Evolutionary conservation across 2,113 vertebrate genomes (phyloP), one percentile per base, ranked within the genome.

Genomic region (Gallinago media): DNA sequence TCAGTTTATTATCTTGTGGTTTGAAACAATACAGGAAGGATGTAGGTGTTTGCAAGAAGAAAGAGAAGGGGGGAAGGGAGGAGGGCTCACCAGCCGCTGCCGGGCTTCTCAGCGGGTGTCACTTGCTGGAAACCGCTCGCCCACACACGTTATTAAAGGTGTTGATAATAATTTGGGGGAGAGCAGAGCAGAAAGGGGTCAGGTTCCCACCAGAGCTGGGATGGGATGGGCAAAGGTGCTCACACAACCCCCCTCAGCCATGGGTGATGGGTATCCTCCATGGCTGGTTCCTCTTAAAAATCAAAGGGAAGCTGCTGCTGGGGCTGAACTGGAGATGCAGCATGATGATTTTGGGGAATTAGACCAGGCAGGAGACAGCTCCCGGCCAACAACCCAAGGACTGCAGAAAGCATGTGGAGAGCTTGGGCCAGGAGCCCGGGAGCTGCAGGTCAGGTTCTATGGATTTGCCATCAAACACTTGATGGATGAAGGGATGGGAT

Each of bases 21-120:
- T 96, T 86, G 97, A 92, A 93, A 85, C 91, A 96, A 97, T 91
- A 97, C 98, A 98, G 98, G 98, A 99, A 99, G 94, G 92, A 98
- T 97, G 98, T 98, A 97, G 98, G 98, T 96, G 98, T 98, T 98
- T 98, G 98, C 98, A 97, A 98, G 98, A 94, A 91, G 72, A 87
- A 82, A 67, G 76, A 78, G 70, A 80, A 82, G 82, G 89, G 88
- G 85, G 91, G 63, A 17, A 46, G 74, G 70, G 80, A 66, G 61
- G 67, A 58, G 42, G 75, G 86, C 73, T 90, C 17, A 1, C 21
- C 59, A 36, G 85, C 31, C 22, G 0, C 58, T 36, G 78, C 66
- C 0, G 16, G 78, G 70, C 85, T 59, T 65, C 72, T 49, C 4
- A 0, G 18, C 2, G 17, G 10, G 50, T 67, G 55, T 42, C 15